Evolutionary conservation across 2,113 vertebrate genomes (phyloP).

Genomic region (Vulpes ferrilata): DNA sequence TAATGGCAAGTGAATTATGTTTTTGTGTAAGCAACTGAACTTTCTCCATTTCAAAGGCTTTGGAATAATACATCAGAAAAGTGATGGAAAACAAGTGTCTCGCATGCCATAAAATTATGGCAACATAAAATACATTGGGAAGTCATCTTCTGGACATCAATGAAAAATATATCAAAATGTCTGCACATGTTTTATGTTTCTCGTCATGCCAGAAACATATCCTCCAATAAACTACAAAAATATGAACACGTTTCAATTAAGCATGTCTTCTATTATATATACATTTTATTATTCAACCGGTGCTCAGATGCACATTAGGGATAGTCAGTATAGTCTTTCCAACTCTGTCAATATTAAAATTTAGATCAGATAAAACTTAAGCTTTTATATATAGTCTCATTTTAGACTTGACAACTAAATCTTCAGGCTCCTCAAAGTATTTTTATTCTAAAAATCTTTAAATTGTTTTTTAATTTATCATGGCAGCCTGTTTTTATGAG

Average conservation of each 20-base stretch:
- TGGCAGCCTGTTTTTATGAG: not conserved
- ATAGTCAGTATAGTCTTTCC: not conserved
- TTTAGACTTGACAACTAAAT: not conserved
- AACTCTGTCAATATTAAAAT: conserved; percentile 16
- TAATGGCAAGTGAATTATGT: not conserved
- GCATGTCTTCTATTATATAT: not conserved
- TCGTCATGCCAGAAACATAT: not conserved
- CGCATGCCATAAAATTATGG: conserved; percentile 12
- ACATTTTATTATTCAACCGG: not conserved
- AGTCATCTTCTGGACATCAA: not conserved
- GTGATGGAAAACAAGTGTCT: conserved; percentile 19
- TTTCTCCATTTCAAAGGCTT: not conserved
- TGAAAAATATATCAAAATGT: conserved; percentile 21
- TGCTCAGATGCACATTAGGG: not conserved
- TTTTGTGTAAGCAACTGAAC: not conserved
- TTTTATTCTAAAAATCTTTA: not conserved
- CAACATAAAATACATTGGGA: conserved; percentile 40
- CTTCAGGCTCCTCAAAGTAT: not conserved
- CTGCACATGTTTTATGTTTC: conserved; percentile 27
- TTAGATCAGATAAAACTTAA: not conserved
- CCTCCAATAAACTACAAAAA: not conserved
- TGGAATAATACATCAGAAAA: conserved; percentile 26
- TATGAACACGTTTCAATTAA: conserved; percentile 17
- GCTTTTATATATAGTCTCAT: not conserved
- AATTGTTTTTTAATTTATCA: not conserved